Conservation (phyloP, 2,888 invertebrate species). For the Tiliacea citrago region DNA sequence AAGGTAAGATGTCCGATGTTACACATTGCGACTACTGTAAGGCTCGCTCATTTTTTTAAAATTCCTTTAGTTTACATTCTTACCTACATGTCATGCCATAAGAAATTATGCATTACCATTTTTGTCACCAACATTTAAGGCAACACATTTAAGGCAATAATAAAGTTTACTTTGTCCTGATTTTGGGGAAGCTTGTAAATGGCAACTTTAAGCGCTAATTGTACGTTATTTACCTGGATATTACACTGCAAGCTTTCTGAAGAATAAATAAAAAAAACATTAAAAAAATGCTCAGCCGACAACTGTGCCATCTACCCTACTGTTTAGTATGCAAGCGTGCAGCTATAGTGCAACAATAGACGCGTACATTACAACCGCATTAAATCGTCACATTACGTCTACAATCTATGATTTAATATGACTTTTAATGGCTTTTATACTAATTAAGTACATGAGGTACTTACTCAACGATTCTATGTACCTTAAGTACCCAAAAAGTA, state of each 20-base stretch:
- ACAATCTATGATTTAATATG: conserved; percentile 50
- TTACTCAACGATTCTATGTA: not conserved
- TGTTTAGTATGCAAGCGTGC: conserved; percentile 57
- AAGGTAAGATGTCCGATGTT: too few relatives aligned
- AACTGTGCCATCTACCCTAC: conserved; percentile 44
- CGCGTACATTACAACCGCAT: conserved; percentile 63
- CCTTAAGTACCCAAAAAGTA: not conserved
- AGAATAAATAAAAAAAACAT: not conserved
- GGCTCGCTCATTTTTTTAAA: too few relatives aligned
- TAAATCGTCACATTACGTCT: conserved; percentile 61
- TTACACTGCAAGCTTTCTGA: not conserved
- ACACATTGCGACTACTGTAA: too few relatives aligned
- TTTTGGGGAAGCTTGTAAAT: not conserved
- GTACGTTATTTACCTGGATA: not conserved
- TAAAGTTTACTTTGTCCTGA: not conserved
- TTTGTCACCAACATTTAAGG: not conserved
- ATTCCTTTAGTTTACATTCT: not conserved
- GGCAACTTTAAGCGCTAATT: not conserved
- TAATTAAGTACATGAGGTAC: conserved; percentile 30
- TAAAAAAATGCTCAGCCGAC: not conserved
- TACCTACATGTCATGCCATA: not conserved
- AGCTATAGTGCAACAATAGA: conserved; percentile 65
- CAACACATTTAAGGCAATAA: not conserved
- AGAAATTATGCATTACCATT: not conserved
- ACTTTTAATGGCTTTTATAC: conserved; percentile 46